Evolutionary conservation across 1,140 invertebrate species (phyloP).

Genomic region (Calliphora vicina): DNA sequence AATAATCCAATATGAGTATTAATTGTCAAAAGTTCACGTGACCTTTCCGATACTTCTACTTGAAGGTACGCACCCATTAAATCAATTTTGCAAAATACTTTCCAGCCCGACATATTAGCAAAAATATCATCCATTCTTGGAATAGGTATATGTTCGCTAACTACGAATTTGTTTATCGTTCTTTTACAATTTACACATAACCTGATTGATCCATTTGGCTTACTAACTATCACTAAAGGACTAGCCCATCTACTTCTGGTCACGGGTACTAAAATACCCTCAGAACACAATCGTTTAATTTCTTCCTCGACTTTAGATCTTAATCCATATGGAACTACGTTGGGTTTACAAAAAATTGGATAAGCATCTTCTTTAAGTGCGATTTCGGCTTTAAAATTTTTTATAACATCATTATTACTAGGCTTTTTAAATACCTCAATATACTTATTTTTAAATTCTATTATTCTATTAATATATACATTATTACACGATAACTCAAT

Average conservation of each 20-base stretch:
- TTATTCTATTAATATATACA: not conserved
- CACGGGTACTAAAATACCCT: slow-evolving; percentile 43
- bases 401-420: slow-evolving; percentile 37
- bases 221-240: slow-evolving; percentile 63
- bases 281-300: slow-evolving; percentile 43
- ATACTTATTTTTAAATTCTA: not conserved
- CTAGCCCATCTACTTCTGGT: slow-evolving; percentile 49
- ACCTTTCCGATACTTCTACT: slow-evolving; percentile 52
- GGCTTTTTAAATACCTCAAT: not conserved
- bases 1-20: slow-evolving; percentile 60
- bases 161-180: slow-evolving; percentile 57
- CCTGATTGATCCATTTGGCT: slow-evolving; percentile 58
- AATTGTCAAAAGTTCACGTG: slow-evolving; percentile 52
- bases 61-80: slow-evolving; percentile 60
- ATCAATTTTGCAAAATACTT: slow-evolving; percentile 58
- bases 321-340: slow-evolving; percentile 46
- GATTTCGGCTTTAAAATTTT: slow-evolving; percentile 44
- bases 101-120: slow-evolving; percentile 50
- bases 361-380: slow-evolving; percentile 39
- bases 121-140: slow-evolving; percentile 55
- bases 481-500: not conserved
- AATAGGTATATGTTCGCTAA: slow-evolving; percentile 53
- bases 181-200: slow-evolving; percentile 64
- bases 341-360: slow-evolving; percentile 43
- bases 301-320: slow-evolving; percentile 46